Conservation (phyloP, 2,888 invertebrate genomes). For the Poecilobothrus nobilitatus region DNA sequence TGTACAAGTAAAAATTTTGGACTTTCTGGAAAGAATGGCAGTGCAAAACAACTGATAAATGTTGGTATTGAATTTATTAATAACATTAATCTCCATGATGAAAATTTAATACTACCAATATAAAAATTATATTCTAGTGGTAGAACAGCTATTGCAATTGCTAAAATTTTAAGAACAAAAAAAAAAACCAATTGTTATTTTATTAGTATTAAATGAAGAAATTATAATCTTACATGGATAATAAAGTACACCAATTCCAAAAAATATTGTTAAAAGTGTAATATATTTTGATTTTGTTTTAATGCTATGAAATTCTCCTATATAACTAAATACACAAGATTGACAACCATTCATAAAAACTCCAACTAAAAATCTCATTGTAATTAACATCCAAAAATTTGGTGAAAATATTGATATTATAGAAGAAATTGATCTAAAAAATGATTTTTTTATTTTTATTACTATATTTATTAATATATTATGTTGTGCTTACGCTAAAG, state of each 20-base stretch:
- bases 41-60: conserved; percentile 51
- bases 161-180: conserved; percentile 36
- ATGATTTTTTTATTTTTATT: neutral
- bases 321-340: conserved; percentile 47
- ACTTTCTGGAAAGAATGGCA: conserved; percentile 48
- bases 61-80: conserved; percentile 51
- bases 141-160: conserved; percentile 57
- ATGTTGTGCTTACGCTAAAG: neutral
- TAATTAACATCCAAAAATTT: conserved; percentile 50
- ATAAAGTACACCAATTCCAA: conserved; percentile 47
- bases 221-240: conserved; percentile 44
- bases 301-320: conserved; percentile 47
- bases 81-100: conserved; percentile 55
- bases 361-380: conserved; percentile 57
- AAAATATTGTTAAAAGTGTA: conserved; percentile 47
- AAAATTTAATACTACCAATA: conserved; percentile 48
- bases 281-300: conserved; percentile 44
- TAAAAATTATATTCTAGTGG: conserved; percentile 48
- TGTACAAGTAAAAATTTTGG: conserved; percentile 23
- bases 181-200: too few relatives aligned
- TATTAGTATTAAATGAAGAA: too few relatives aligned
- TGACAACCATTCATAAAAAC: conserved; percentile 45
- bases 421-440: conserved; percentile 39
- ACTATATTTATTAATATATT: too few relatives aligned
- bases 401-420: conserved; percentile 53